Conservation (phyloP, 2,113 vertebrate genomes). For the Festucalex cinctus region DNA sequence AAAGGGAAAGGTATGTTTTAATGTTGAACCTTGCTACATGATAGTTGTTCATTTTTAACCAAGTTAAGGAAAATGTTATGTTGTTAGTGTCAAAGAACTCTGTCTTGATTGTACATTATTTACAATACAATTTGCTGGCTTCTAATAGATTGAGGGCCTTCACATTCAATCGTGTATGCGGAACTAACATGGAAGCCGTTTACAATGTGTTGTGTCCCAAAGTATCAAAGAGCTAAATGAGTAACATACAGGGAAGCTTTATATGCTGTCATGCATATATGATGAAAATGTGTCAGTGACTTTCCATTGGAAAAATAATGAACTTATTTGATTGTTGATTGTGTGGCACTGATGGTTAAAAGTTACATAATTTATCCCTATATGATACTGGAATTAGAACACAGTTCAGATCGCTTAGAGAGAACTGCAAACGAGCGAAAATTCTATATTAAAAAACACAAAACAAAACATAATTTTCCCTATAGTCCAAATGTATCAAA, state of each 20-base stretch:
- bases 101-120: not conserved
- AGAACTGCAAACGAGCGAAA: not conserved
- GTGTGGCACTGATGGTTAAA: not conserved
- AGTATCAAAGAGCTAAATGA: not conserved
- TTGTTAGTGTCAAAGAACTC: not conserved
- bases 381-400: not conserved
- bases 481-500: no score
- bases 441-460: not conserved
- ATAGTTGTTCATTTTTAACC: not conserved
- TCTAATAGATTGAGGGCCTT: slow-evolving; percentile 5
- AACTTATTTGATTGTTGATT: not conserved
- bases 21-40: not conserved
- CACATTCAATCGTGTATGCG: slow-evolving; percentile 18
- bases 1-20: slow-evolving; percentile 84
- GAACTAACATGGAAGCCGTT: slow-evolving; percentile 21
- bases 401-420: not conserved
- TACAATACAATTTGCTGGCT: not conserved
- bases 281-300: no score
- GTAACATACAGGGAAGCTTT: no score
- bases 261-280: not conserved
- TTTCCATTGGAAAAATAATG: no score
- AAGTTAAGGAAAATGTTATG: not conserved
- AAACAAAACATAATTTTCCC: no score
- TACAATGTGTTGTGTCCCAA: not conserved
- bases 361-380: not conserved